Percentiles rank a stretch among this genome's conserved stretches.
These are phyloP conservation scores for Noctilio leporinus DNA, from an alignment of 2,113 vertebrate species.

Conservation along the genomic window DNA sequence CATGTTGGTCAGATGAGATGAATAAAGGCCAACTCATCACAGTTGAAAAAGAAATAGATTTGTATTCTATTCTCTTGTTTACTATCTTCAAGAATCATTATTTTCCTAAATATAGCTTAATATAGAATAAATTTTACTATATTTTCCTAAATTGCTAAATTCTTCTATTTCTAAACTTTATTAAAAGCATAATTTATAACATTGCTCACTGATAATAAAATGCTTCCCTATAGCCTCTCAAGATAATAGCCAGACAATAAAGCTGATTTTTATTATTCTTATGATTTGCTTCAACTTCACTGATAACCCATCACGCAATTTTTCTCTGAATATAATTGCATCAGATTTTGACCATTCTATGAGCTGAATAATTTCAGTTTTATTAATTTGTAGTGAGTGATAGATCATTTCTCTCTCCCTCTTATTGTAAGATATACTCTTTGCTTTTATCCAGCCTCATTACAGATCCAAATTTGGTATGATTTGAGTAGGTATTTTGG, in stretches of 20 bases:
- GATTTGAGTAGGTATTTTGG: neutral
- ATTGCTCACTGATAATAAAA: neutral
- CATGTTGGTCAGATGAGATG: neutral
- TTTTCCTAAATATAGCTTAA: neutral
- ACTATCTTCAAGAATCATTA: neutral
- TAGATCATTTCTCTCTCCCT: neutral
- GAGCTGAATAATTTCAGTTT: neutral
- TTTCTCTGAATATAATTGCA: neutral
- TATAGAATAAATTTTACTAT: constrained; percentile 1
- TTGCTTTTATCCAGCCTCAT: neutral
- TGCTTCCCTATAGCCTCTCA: neutral
- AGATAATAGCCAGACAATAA: neutral
- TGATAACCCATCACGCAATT: neutral
- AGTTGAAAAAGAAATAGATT: neutral
- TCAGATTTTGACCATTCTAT: neutral
- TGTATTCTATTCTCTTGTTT: neutral
- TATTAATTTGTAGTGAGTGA: neutral
- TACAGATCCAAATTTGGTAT: neutral
- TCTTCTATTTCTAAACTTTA: constrained; percentile 18
- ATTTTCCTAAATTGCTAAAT: neutral
- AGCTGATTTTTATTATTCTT: constrained; percentile 5
- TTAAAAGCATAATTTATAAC: neutral
- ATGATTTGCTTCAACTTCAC: neutral
- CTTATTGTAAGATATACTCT: neutral
- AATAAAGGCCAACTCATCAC: neutral